These are phyloP conservation scores for Drosophila helvetica DNA, from an alignment of 2,888 invertebrate species.

Conservation along the genomic window DNA sequence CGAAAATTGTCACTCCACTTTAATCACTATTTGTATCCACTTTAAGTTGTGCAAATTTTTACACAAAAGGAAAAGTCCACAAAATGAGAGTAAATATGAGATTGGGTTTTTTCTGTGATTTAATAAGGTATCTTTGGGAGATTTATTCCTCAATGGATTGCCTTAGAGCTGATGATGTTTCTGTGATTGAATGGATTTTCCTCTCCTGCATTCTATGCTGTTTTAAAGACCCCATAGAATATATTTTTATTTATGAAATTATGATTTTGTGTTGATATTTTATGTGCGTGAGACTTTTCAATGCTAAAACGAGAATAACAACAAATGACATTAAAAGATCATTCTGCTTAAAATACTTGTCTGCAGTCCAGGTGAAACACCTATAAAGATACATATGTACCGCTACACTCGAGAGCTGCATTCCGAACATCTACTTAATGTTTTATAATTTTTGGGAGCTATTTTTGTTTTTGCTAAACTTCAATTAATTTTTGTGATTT, in stretches of 20 bases:
- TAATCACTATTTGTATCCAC: constrained; percentile 54
- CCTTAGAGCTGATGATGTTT: neutral
- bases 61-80: constrained; percentile 16
- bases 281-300: constrained; percentile 21
- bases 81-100: neutral
- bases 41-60: constrained; percentile 43
- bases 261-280: constrained; percentile 3
- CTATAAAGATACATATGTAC: neutral
- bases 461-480: constrained; percentile 5
- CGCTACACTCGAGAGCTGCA: neutral
- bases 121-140: neutral
- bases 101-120: neutral
- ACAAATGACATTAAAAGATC: constrained; percentile 17
- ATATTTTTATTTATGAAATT: neutral
- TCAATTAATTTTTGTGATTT: neutral
- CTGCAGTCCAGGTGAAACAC: constrained; percentile 6
- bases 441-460: neutral
- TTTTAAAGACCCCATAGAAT: neutral
- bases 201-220: neutral
- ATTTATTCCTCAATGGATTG: too few relatives aligned
- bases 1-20: constrained; percentile 6
- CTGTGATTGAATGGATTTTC: too few relatives aligned
- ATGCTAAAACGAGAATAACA: constrained; percentile 20
- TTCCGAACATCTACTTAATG: constrained; percentile 10
- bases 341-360: constrained; percentile 2